phyloP scores from a whole-genome alignment of 2,113 vertebrate species.

The Gorsachius goisagi region DNA sequence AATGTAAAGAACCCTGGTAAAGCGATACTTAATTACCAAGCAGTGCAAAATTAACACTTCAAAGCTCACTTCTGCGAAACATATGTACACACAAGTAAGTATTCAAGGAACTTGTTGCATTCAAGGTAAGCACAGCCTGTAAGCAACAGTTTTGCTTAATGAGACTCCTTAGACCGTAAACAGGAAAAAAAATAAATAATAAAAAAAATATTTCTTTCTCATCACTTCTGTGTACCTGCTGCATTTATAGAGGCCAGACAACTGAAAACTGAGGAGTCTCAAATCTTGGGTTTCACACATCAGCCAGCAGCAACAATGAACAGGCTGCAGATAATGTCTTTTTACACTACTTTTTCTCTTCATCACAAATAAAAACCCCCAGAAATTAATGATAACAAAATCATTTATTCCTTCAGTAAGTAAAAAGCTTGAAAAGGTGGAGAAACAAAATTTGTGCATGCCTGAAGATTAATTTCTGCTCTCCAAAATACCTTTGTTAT shows the following conservation, averaged over 20 bases:
- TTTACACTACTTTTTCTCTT: background rate
- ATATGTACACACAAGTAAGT: accelerated
- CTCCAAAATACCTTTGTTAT: background rate
- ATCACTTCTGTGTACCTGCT: background rate
- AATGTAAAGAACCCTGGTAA: background rate
- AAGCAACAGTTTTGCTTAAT: background rate
- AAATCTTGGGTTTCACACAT: background rate
- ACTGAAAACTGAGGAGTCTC: background rate
- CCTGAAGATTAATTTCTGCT: background rate
- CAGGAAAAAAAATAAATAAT: background rate
- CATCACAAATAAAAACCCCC: background rate
- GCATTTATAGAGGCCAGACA: background rate
- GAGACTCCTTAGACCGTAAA: background rate
- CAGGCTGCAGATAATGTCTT: background rate
- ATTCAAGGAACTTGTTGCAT: background rate
- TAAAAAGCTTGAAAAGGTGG: background rate
- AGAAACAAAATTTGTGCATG: background rate
- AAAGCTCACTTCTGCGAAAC: background rate
- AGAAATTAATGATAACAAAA: background rate
- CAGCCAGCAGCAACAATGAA: background rate
- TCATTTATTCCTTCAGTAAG: background rate
- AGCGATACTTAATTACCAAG: accelerated
- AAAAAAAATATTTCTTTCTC: background rate
- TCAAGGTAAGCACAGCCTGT: background rate
- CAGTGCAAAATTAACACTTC: background rate